Evolutionary conservation across 1,140 invertebrate genomes (phyloP).

Genomic region (Drosophila bipectinata): DNA sequence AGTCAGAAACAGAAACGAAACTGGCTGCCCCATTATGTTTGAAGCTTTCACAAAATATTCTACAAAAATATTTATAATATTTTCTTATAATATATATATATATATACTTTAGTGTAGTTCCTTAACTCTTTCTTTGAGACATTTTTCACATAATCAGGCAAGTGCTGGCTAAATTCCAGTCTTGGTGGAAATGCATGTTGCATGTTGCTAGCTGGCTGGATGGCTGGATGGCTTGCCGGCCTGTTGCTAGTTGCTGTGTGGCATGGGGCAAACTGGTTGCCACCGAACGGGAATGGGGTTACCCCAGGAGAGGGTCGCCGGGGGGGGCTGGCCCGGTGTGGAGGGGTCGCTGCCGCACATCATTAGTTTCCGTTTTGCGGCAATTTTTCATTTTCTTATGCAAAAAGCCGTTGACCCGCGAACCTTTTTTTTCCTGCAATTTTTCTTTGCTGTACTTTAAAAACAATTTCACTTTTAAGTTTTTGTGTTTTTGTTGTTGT

Average conservation of each 20-base stretch:
- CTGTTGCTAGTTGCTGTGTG: constrained; percentile 35
- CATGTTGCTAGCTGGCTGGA: constrained; percentile 1
- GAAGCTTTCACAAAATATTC: not conserved
- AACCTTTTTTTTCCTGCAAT: constrained; percentile 2
- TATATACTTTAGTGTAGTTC: not conserved
- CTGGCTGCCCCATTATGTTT: too few relatives aligned
- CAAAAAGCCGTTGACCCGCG: constrained; percentile 71
- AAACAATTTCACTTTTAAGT: constrained; percentile 69
- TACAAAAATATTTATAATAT: too few relatives aligned
- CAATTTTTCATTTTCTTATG: constrained; percentile 81
- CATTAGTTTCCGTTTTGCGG: constrained; percentile 83
- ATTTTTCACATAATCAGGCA: constrained; percentile 80
- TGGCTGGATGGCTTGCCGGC: not conserved
- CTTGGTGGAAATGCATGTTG: constrained; percentile 18
- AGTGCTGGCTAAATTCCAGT: constrained; percentile 74
- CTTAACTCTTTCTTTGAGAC: constrained; percentile 61
- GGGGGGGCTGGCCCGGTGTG: constrained; percentile 3
- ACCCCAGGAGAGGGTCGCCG: not conserved
- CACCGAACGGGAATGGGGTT: constrained; percentile 49
- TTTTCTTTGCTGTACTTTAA: not conserved
- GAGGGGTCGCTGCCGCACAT: constrained; percentile 67
- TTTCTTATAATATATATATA: too few relatives aligned
- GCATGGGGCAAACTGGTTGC: constrained; percentile 54
- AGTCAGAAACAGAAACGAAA: too few relatives aligned
- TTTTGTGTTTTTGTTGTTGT: not conserved